phyloP scores from a whole-genome alignment of 1,140 invertebrate species.

The Druon quercuslanigerum region DNA sequence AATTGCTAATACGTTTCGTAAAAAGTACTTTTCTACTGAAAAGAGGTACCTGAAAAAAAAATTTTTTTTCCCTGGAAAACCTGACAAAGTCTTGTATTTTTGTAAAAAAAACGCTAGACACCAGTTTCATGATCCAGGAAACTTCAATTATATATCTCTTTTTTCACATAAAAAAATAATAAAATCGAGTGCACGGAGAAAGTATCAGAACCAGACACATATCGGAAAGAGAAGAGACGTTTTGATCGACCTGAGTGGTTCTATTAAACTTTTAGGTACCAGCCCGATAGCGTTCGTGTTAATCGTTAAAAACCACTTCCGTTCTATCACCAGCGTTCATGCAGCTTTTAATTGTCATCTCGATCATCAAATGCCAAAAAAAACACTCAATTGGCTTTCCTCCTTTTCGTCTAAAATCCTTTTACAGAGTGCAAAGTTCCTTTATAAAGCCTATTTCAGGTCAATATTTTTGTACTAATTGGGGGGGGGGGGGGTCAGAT shows the following conservation, averaged over 20 bases:
- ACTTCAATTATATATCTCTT: too few relatives aligned
- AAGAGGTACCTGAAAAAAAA: too few relatives aligned
- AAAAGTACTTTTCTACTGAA: too few relatives aligned
- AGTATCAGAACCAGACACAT: background rate
- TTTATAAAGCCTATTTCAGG: background rate
- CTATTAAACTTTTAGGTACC: constrained; percentile 12
- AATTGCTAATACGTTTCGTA: too few relatives aligned
- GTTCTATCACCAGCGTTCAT: constrained; percentile 7
- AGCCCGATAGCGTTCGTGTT: background rate
- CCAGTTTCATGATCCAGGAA: too few relatives aligned
- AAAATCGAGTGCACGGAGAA: background rate
- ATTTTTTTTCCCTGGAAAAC: too few relatives aligned
- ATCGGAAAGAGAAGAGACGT: background rate
- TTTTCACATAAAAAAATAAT: background rate
- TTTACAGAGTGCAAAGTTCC: background rate
- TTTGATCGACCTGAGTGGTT: background rate
- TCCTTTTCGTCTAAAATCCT: too few relatives aligned
- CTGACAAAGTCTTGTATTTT: too few relatives aligned
- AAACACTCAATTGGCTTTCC: background rate
- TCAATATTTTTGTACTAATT: too few relatives aligned
- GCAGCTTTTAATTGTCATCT: constrained; percentile 17
- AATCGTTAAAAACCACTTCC: constrained; percentile 27
- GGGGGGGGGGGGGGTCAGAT: too few relatives aligned
- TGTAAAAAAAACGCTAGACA: too few relatives aligned
- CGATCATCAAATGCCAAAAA: background rate